Base-by-base conservation (phyloP, 2,888 invertebrate species). In the Glomeris marginata region DNA sequence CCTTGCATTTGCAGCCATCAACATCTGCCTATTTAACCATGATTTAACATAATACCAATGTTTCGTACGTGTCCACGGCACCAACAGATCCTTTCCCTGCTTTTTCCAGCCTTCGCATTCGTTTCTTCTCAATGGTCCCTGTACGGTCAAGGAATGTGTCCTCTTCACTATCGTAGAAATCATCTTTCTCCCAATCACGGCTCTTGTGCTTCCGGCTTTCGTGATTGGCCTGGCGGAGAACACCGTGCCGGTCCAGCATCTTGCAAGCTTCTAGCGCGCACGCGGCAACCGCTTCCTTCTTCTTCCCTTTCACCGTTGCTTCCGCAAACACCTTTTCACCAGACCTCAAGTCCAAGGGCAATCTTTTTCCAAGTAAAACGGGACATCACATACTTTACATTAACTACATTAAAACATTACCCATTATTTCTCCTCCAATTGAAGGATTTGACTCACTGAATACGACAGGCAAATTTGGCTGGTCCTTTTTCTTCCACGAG, bases 141-240 rank as follows among this genome's bases (percentile, higher is more conserved):
- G 98, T 98, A 54, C 97, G 73, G 66, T 98, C 98, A 48, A 91
- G 74, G 71, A 85, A 98, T 20, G 83, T 84, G 66, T 98, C 97
- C 53, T 98, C 97, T 61, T 98, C 94, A 1, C 87, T 87, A 58
- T 87, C 86, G 65, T 90, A 91, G 64, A 75, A 91, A 66, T 92
- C 95, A 61, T 94, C 85, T 46, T 62, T 57, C 60, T 80, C 77
- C 77, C 84, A 84, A 58, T 83, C 78, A 57, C 80, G 79, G 10
- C 74, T 68, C 64, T 84, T 87, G 1, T 81, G 74, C 51, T 86
- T 81, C n/a, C 81, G 77, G 0, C 84, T 80, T 65, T 88, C 87
- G 64, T 91, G 90, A 60, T 77, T 82, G 0, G 91, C 79, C 66
- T 88, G 85, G 15, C 91, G 67, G 51, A 97, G 70, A 15, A 92